These are phyloP conservation scores for Frankliniella intonsa DNA, from an alignment of 2,888 invertebrate species.

Conservation along the genomic window DNA sequence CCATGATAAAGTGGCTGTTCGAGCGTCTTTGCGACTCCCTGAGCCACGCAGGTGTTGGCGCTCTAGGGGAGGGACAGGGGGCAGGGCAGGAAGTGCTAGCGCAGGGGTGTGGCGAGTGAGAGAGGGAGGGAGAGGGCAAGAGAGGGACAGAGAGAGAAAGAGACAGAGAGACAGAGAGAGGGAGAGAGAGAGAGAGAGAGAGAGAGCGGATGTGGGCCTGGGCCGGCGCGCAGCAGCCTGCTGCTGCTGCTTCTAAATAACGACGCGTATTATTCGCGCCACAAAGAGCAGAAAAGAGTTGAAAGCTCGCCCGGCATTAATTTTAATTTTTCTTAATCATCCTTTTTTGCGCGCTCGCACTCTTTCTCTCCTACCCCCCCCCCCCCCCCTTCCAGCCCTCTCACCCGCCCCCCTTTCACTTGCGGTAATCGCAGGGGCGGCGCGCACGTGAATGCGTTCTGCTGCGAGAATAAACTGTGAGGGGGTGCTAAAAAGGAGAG, in stretches of 20 bases:
- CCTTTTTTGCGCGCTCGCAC: neutral
- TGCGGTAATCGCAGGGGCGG: constrained; percentile 12
- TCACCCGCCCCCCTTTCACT: neutral
- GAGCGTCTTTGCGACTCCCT: neutral
- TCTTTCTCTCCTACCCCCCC: no score
- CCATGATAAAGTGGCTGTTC: constrained; percentile 14
- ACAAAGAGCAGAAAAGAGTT: constrained; percentile 23
- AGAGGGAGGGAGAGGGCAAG: neutral
- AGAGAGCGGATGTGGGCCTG: neutral
- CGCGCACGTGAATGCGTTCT: neutral
- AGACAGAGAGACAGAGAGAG: neutral
- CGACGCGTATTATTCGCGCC: constrained; percentile 4
- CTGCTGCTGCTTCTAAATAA: constrained; percentile 1
- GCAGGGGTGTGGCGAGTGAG: neutral
- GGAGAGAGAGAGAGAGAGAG: neutral
- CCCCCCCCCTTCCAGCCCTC: no score
- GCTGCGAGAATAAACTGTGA: neutral
- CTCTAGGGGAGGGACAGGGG: neutral
- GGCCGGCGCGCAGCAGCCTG: neutral
- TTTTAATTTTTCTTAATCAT: constrained; percentile 25
- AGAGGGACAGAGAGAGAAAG: neutral
- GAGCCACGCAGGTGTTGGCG: neutral
- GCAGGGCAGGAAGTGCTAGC: neutral
- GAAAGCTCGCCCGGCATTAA: constrained; percentile 17
- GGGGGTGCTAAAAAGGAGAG: neutral